Evolutionary conservation across 2,797 vertebrate genomes (phyloP).

Genomic region (Cossypha niveicapilla): DNA sequence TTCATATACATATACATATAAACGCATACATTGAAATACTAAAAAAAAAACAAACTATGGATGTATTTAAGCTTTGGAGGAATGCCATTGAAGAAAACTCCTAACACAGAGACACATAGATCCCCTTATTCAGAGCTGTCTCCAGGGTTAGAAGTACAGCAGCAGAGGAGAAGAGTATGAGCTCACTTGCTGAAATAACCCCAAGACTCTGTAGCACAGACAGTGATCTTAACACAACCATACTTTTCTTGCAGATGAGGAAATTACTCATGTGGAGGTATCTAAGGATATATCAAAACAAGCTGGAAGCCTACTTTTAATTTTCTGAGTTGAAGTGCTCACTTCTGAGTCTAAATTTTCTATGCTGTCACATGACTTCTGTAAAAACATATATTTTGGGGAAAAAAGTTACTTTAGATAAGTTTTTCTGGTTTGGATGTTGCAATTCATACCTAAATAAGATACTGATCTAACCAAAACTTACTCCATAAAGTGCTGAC

Average conservation of each 20-base stretch:
- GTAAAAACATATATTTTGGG: background rate
- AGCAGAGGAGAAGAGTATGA: background rate
- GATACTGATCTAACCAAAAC: background rate
- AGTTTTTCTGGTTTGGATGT: background rate
- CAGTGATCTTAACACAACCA: background rate
- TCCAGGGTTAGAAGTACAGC: background rate
- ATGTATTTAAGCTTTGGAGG: background rate
- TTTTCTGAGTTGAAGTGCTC: background rate
- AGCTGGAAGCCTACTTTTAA: background rate
- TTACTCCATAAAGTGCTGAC: background rate
- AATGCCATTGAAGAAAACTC: background rate
- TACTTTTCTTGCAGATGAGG: background rate
- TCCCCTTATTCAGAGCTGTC: background rate
- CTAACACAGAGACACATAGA: background rate
- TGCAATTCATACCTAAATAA: background rate
- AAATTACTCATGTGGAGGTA: background rate
- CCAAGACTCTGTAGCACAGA: background rate
- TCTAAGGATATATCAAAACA: background rate
- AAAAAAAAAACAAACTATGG: background rate
- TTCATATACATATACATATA: background rate
- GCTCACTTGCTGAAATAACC: background rate
- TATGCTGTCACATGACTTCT: background rate
- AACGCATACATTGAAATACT: background rate
- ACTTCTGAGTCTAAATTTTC: background rate
- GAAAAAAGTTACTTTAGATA: background rate